Evolutionary conservation across 2,113 vertebrate species (phyloP).

Genomic region (Trogon surrucura): DNA sequence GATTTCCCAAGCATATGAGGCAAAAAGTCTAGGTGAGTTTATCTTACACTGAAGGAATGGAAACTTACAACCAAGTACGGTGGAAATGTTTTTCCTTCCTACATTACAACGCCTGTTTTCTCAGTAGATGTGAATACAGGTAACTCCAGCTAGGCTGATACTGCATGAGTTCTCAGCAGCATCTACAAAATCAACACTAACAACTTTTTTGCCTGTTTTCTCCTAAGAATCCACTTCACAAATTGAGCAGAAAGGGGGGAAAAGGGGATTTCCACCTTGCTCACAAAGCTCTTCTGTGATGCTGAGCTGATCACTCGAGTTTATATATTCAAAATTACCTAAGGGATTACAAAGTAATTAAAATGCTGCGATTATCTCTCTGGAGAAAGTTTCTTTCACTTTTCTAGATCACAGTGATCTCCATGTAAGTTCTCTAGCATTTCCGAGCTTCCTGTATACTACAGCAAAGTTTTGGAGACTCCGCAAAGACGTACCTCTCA

Average conservation of each 20-base stretch:
- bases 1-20: neutral
- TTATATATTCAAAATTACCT: neutral
- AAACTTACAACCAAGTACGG: neutral
- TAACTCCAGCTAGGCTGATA: neutral
- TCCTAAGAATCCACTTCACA: neutral
- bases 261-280: neutral
- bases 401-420: neutral
- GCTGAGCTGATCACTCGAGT: neutral
- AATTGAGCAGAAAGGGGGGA: neutral
- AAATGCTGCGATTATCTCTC: neutral
- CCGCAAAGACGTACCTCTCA: neutral
- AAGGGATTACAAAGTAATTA: neutral
- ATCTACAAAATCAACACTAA: neutral
- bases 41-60: neutral
- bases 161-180: neutral
- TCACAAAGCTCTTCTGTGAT: neutral
- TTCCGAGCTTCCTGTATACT: neutral
- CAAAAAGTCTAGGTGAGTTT: neutral
- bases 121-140: neutral
- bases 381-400: neutral
- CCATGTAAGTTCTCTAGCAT: neutral
- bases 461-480: neutral
- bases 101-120: neutral
- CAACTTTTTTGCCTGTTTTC: neutral
- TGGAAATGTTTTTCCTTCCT: neutral